A percentile compares a stretch with the other conserved stretches of the same genome.
These are phyloP conservation scores for Clarias batrachus DNA, from an alignment of 2,113 vertebrate genomes.

Conservation along the genomic window DNA sequence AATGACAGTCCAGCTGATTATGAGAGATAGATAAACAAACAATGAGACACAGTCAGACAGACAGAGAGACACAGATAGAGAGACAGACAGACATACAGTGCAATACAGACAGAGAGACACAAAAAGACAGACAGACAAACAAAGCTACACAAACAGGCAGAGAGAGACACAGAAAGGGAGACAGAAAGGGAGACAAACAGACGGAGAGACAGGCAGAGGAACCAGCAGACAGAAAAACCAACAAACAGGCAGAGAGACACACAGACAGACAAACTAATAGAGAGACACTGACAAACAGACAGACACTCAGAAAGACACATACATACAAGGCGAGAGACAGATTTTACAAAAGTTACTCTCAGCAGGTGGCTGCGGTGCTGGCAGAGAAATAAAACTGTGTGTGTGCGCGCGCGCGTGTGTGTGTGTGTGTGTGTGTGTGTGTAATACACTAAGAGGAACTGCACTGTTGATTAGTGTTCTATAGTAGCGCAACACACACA, in stretches of 20 bases:
- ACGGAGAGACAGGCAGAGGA: neutral
- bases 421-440: neutral
- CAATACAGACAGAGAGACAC: neutral
- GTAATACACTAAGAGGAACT: neutral
- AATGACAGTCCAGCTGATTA: too few relatives aligned
- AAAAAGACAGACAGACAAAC: neutral
- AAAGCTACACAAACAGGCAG: neutral
- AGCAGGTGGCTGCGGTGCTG: neutral
- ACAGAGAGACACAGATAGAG: neutral
- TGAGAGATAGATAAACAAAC: neutral
- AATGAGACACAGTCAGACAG: neutral
- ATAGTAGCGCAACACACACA: neutral
- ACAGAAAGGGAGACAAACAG: neutral
- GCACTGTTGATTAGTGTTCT: neutral
- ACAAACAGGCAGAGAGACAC: constrained; percentile 37
- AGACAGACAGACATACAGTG: neutral
- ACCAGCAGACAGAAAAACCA: constrained; percentile 4
- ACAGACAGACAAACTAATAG: neutral
- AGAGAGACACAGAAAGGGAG: neutral
- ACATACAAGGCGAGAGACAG: neutral
- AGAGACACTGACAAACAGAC: neutral
- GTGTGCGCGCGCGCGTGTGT: too few relatives aligned
- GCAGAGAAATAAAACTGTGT: neutral
- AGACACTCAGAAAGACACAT: neutral
- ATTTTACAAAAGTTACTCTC: neutral